Percentiles rank a stretch among this genome's conserved stretches.
Evolutionary conservation across 2,113 vertebrate species (phyloP).

Genomic region (Ochotona curzoniae): DNA sequence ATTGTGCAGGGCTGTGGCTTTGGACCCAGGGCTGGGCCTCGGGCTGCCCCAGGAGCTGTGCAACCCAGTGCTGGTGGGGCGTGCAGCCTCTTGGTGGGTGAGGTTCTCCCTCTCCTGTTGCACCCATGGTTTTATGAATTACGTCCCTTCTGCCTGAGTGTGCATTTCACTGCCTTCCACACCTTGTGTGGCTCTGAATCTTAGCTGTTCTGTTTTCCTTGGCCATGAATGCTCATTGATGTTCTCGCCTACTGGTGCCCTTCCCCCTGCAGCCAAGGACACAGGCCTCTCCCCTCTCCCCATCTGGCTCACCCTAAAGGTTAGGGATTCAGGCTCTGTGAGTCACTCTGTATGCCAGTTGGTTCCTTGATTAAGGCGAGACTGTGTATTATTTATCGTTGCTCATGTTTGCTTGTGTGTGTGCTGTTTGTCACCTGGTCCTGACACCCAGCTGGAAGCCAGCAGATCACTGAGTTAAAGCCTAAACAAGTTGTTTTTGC

Average conservation of each 20-base stretch:
- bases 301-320: neutral
- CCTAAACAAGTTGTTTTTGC: neutral
- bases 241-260: neutral
- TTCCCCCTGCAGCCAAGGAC: neutral
- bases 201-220: neutral
- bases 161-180: neutral
- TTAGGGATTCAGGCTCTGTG: neutral
- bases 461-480: neutral
- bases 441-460: neutral
- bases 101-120: neutral
- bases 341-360: no score
- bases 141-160: no score
- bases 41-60: neutral
- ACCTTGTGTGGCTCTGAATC: neutral
- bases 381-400: neutral
- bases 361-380: neutral
- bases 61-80: neutral
- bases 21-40: neutral
- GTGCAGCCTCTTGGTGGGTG: neutral
- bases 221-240: neutral
- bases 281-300: neutral
- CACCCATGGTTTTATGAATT: neutral
- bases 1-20: neutral
- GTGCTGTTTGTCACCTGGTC: neutral
- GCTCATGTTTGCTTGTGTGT: neutral